Evolutionary conservation across 1,140 invertebrate species (phyloP), one percentile per base, ranked within the genome.

Genomic region (Catajapyx aquilonaris): DNA sequence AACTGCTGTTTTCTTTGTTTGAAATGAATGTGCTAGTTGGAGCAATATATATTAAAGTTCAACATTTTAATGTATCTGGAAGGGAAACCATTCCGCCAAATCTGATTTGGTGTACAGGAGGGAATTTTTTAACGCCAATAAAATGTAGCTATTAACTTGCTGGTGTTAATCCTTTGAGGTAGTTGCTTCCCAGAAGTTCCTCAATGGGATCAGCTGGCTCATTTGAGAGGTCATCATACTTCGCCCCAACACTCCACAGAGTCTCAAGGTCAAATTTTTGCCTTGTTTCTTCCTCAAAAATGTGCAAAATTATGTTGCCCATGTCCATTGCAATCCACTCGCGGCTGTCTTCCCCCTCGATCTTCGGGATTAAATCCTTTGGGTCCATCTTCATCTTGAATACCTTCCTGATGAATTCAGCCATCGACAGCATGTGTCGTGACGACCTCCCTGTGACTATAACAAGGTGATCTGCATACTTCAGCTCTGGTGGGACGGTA

Each of bases 291-390:
- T 48, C 41, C 21, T 51, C 43, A 46, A 68, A 63, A 13, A 69
- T 43, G 44, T 69, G 65, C 11, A 68, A 38, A n/a, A 58, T 51
- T 16, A 28, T 28, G 7, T 42, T 57, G 84, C 81, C 81, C 61
- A 94, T 65, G 66, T 94, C 87, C 50, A 94, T 49, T 22, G 85
- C 84, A 46, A 85, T 66, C 88, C 87, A 95, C 44, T 86, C 71
- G 25, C 64, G 60, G 31, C 68, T 71, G 36, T 66, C 58, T 52
- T 71, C 61, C 17, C 84, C 84, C 62, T 88, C 81, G 43, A 87
- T 65, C 45, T 61, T 68, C 2, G 84, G 74, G 45, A 79, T 60
- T 17, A 53, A 42, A 55, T 91, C 86, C 9, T 37, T 21, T 36
- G 56, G 50, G 35, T 64, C 43, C 36, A 62, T 69, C 52, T 83